Evolutionary conservation across 2,113 vertebrate genomes (phyloP).

Genomic region (Perccottus glenii): DNA sequence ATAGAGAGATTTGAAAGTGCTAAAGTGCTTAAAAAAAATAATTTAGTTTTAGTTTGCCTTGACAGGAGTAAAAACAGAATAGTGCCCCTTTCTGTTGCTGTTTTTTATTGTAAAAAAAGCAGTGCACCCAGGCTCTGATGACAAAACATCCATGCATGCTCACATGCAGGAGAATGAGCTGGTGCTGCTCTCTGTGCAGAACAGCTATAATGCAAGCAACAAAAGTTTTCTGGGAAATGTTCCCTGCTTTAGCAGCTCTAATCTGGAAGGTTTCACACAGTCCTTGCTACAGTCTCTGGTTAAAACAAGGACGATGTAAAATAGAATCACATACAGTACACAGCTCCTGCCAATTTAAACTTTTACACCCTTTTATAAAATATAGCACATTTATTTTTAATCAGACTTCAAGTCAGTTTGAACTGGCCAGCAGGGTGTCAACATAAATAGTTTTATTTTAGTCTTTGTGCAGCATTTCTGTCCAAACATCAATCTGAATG

Average conservation of each 20-base stretch:
- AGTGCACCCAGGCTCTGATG: conserved; percentile 48
- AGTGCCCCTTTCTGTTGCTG: conserved; percentile 64
- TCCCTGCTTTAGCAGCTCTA: conserved; percentile 3
- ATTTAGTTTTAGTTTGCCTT: conserved; percentile 72
- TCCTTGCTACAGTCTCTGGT: conserved; percentile 29
- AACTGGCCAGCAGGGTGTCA: conserved; percentile 22
- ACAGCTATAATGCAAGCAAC: conserved; percentile 10
- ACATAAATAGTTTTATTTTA: background rate
- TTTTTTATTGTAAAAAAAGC: conserved; percentile 39
- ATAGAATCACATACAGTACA: conserved; percentile 18
- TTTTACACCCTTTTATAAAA: conserved; percentile 40
- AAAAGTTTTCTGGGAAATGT: conserved; percentile 32
- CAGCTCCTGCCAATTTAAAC: conserved; percentile 20
- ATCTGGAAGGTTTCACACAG: conserved; percentile 16
- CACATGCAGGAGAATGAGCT: conserved; percentile 20
- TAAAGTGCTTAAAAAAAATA: conserved; percentile 54
- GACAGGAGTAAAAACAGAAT: conserved; percentile 52
- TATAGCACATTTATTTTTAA: conserved; percentile 7
- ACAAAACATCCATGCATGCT: conserved; percentile 7
- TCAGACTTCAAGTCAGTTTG: conserved; percentile 31
- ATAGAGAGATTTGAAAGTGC: conserved; percentile 66
- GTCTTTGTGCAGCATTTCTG: background rate
- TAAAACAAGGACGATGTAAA: background rate
- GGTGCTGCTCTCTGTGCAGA: no score
- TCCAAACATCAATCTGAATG: conserved; percentile 1